These are phyloP conservation scores for Ramazzottius varieornatus DNA, from an alignment of 2,888 invertebrate genomes.

Conservation along the genomic window DNA sequence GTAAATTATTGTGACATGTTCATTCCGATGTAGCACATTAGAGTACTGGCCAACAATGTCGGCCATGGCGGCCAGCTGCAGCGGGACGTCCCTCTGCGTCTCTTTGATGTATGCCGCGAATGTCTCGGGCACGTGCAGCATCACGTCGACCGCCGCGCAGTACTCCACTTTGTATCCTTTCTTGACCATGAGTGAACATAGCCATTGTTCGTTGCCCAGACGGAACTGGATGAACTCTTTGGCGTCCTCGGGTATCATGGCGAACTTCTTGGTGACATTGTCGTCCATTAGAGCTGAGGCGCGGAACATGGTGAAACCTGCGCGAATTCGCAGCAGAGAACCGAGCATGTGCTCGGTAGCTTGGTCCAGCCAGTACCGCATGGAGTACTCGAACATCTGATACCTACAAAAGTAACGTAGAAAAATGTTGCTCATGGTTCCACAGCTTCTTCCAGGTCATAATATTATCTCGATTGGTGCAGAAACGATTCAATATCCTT, in stretches of 20 bases:
- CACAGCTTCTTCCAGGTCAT: too few relatives aligned
- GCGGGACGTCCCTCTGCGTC: neutral
- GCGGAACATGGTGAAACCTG: neutral
- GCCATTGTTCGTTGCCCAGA: neutral
- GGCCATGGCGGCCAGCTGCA: neutral
- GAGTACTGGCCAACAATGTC: neutral
- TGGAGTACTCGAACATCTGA: neutral
- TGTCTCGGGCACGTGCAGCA: neutral
- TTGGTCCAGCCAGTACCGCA: neutral
- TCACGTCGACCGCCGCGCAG: neutral
- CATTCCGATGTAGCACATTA: neutral
- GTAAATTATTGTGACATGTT: neutral
- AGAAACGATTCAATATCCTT: too few relatives aligned
- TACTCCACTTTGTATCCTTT: slow-evolving; percentile 2
- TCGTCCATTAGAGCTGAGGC: neutral
- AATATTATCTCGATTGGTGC: too few relatives aligned
- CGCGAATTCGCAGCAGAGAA: neutral
- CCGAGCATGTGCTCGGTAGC: neutral
- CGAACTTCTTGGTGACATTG: neutral
- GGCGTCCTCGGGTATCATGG: neutral
- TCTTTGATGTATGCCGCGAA: neutral
- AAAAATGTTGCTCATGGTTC: too few relatives aligned
- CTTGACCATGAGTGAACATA: neutral
- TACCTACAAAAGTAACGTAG: too few relatives aligned
- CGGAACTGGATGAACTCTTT: slow-evolving; percentile 2